Base-by-base conservation (phyloP, 2,888 invertebrate species). In the Lithophane socia region DNA sequence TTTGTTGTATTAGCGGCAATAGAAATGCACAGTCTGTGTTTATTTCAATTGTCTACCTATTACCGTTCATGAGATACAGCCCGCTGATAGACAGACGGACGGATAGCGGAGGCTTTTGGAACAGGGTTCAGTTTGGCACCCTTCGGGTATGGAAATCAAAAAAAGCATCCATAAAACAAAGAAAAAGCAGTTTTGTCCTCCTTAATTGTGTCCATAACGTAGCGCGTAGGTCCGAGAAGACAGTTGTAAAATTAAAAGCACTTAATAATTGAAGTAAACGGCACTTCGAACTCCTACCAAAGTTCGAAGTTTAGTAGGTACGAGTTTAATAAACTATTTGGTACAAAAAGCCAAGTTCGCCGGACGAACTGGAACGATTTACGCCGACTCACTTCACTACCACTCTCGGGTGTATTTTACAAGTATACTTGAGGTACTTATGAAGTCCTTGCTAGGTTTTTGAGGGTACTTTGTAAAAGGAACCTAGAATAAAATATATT, bases 221-320 rank as follows among this genome's bases (percentile, higher is more conserved):
- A 13, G 37, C 4, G 37, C 37, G 3, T 42, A 66, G 49, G 44
- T 52, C 54, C 24, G 49, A 24, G n/a, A 63, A 71, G 70, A 63
- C 77, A 73, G 65, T 75, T 71, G 16, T 78, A 68, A 87, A 81
- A 85, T 88, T 83, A 77, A 79, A 81, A 85, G 77, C 78, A 74
- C 80, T 86, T 70, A 84, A 86, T 86, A 86, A 83, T 83, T 79
- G 65, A 86, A 83, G 72, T 72, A 74, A 78, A 78, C 60, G 69
- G 60, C 49, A 74, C 65, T 72, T 82, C n/a, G 1, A 77, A 77
- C 73, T 85, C 73, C 21, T 18, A 29, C 49, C 18, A 69, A 74
- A 86, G 65, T 76, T 76, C 44, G 7, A 8, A 75, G 64, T 84
- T 69, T n/a, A n/a, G 74, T 54, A 65, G 29, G 56, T 65, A 42